Conservation (phyloP, 1,140 invertebrate genomes). For the Bombus soroeensis region DNA sequence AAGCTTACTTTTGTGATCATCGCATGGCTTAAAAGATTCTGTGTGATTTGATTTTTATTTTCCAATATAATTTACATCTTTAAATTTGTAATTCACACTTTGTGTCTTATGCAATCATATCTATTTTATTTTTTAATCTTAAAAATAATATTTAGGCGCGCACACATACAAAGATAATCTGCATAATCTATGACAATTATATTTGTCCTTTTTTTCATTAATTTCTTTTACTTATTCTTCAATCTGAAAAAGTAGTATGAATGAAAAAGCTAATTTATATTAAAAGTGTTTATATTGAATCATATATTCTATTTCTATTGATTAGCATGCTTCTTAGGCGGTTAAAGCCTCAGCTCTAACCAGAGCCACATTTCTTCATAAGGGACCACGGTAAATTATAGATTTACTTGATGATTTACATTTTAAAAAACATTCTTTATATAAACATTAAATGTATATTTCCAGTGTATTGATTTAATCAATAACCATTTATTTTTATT, state of each 20-base stretch:
- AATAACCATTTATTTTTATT: neutral
- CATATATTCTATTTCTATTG: slow-evolving; percentile 58
- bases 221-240: slow-evolving; percentile 2
- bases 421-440: neutral
- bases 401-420: slow-evolving; percentile 28
- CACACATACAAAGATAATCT: slow-evolving; percentile 21
- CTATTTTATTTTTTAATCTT: slow-evolving; percentile 9
- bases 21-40: slow-evolving; percentile 4
- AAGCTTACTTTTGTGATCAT: slow-evolving; percentile 5
- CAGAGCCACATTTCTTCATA: slow-evolving; percentile 62
- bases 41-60: neutral
- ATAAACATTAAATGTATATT: neutral
- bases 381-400: slow-evolving; percentile 63
- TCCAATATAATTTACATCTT: neutral
- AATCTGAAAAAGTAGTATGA: slow-evolving; percentile 1
- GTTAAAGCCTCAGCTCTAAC: slow-evolving; percentile 75
- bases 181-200: neutral
- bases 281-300: slow-evolving; percentile 17
- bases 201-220: neutral
- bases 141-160: neutral
- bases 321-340: slow-evolving; percentile 76
- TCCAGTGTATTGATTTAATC: neutral
- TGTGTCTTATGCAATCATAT: neutral
- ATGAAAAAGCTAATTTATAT: slow-evolving; percentile 1
- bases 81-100: neutral